Conservation (phyloP, 2,888 invertebrate species). For the Eupelmus urozonus region DNA sequence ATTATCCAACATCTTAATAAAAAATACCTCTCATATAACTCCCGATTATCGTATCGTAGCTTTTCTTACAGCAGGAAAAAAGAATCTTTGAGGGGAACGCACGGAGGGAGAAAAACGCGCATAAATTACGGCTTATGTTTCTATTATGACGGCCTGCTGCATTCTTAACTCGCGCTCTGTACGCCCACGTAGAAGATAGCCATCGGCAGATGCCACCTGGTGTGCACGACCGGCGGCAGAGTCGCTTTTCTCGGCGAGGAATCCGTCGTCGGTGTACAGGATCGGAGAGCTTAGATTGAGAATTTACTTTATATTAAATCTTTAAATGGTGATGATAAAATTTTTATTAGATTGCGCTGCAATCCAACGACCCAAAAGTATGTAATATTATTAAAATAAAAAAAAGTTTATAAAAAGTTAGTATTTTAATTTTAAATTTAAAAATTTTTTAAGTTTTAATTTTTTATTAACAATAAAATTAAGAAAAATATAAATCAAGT, state of each 20-base stretch:
- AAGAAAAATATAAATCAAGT: no score
- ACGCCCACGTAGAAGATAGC: slow-evolving; percentile 22
- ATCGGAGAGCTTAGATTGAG: no score
- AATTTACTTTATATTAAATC: no score
- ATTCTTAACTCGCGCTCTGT: slow-evolving; percentile 13
- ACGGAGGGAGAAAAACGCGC: slow-evolving; percentile 6
- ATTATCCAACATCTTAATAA: background rate
- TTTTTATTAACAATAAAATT: no score
- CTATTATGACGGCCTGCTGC: slow-evolving; percentile 30
- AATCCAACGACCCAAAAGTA: no score
- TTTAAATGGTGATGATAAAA: no score
- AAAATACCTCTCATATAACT: background rate
- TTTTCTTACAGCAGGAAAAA: slow-evolving; percentile 10
- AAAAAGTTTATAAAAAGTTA: no score
- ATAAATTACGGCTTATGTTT: slow-evolving; percentile 53
- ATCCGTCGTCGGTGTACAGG: no score
- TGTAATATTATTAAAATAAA: no score
- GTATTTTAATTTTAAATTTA: no score
- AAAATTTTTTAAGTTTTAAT: no score
- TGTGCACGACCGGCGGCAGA: slow-evolving; percentile 14
- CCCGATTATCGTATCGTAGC: slow-evolving; percentile 4
- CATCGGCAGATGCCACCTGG: slow-evolving; percentile 40
- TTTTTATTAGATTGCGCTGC: no score
- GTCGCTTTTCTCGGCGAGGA: slow-evolving; percentile 6
- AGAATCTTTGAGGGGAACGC: background rate